Percentiles rank a stretch among this genome's conserved stretches.
Evolutionary conservation across 2,113 vertebrate species (phyloP).

Genomic region (Halcyon malimbica): DNA sequence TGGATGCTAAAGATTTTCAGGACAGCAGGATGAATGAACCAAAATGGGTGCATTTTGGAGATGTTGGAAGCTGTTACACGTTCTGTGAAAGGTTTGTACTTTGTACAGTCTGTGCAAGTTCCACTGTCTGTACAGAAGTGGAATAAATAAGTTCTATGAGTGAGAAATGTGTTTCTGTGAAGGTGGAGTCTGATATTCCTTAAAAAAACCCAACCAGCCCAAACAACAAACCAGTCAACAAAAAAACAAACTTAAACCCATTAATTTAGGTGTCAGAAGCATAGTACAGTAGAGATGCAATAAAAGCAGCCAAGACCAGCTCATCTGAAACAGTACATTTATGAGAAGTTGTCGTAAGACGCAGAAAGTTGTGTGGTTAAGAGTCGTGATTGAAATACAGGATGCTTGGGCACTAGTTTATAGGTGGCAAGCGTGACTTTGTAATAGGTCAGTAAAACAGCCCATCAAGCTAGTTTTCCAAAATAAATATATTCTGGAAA

Average conservation of each 20-base stretch:
- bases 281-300: neutral
- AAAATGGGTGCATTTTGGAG: accelerated
- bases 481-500: neutral
- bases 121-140: neutral
- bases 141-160: slow-evolving; percentile 19
- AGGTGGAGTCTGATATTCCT: slow-evolving; percentile 29
- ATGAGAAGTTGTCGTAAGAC: neutral
- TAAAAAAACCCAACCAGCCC: neutral
- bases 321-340: neutral
- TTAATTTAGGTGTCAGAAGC: slow-evolving; percentile 8
- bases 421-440: neutral
- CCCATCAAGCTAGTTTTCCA: neutral
- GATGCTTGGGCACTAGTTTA: neutral
- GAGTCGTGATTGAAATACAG: neutral
- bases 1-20: neutral
- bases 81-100: neutral
- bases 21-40: accelerated
- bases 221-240: no score
- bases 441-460: slow-evolving; percentile 20
- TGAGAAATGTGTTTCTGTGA: slow-evolving; percentile 13
- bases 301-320: slow-evolving; percentile 17
- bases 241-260: neutral
- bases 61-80: neutral
- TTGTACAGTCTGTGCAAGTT: neutral
- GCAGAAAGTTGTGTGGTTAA: neutral